Conservation (phyloP, 1,140 invertebrate genomes). For the Parapsyche elsis region DNA sequence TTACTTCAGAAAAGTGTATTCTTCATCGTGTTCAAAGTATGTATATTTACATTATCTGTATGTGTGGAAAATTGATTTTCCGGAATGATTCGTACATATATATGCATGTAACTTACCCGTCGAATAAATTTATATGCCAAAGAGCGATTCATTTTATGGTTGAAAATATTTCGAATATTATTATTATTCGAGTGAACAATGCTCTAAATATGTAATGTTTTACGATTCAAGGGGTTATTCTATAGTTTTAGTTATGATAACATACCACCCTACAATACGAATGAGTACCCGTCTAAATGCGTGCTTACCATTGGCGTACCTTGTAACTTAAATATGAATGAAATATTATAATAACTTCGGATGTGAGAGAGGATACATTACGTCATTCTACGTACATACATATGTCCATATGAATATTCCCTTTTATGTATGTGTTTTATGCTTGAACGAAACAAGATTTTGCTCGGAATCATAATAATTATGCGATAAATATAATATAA, state of each 20-base stretch:
- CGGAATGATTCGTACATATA: background rate
- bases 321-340: background rate
- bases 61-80: slow-evolving; percentile 12
- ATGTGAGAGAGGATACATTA: background rate
- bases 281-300: slow-evolving; percentile 23
- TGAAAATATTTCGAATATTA: background rate
- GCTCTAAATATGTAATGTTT: slow-evolving; percentile 44
- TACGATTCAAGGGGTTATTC: slow-evolving; percentile 38
- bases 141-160: background rate
- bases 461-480: background rate
- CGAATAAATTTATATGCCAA: too few species aligned
- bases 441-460: background rate
- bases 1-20: slow-evolving; percentile 5
- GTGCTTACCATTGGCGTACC: slow-evolving; percentile 21
- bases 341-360: too few species aligned
- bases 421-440: background rate
- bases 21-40: background rate
- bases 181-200: slow-evolving; percentile 17
- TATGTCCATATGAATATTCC: background rate
- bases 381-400: background rate
- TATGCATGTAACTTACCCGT: too few species aligned
- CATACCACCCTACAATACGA: slow-evolving; percentile 33
- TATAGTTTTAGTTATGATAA: slow-evolving; percentile 45
- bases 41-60: background rate
- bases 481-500: background rate